Conservation (phyloP, 2,888 invertebrate species). For the Netelia fuscicornis region DNA sequence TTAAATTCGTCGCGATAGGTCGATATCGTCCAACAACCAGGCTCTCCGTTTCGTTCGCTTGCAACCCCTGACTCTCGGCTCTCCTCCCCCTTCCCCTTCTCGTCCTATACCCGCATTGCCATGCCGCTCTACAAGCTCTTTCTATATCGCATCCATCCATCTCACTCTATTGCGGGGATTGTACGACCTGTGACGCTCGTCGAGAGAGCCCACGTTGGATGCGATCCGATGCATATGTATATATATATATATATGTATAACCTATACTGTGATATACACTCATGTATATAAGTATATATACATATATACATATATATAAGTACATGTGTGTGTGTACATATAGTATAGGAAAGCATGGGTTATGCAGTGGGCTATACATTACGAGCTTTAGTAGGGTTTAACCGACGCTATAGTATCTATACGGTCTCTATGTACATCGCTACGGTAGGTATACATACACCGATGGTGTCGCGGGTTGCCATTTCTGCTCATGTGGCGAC, state of each 20-base stretch:
- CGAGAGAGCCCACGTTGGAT: constrained; percentile 33
- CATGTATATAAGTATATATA: not conserved
- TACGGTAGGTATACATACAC: constrained; percentile 25
- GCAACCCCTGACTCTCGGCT: constrained; percentile 17
- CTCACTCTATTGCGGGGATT: constrained; percentile 52
- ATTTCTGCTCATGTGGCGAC: constrained; percentile 72
- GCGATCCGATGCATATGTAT: constrained; percentile 9
- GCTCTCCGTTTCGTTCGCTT: constrained; percentile 62
- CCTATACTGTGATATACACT: constrained; percentile 11
- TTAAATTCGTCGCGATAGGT: constrained; percentile 77
- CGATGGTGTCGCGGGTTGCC: constrained; percentile 76
- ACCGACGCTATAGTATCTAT: constrained; percentile 65
- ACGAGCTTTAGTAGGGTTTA: constrained; percentile 80
- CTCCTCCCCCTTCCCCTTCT: not conserved
- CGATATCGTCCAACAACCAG: constrained; percentile 70
- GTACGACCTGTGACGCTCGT: constrained; percentile 48
- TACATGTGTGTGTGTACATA: not conserved
- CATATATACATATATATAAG: not conserved
- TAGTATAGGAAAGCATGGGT: constrained; percentile 29
- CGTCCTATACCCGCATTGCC: constrained; percentile 28
- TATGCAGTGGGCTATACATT: constrained; percentile 77
- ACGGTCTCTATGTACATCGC: not conserved
- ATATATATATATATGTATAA: constrained; percentile 14
- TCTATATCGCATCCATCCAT: constrained; percentile 41
- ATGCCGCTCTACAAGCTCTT: constrained; percentile 13